Percentiles rank a stretch among this genome's conserved stretches.
phyloP scores from a whole-genome alignment of 2,888 invertebrate genomes.

The Phorcus lineatus region DNA sequence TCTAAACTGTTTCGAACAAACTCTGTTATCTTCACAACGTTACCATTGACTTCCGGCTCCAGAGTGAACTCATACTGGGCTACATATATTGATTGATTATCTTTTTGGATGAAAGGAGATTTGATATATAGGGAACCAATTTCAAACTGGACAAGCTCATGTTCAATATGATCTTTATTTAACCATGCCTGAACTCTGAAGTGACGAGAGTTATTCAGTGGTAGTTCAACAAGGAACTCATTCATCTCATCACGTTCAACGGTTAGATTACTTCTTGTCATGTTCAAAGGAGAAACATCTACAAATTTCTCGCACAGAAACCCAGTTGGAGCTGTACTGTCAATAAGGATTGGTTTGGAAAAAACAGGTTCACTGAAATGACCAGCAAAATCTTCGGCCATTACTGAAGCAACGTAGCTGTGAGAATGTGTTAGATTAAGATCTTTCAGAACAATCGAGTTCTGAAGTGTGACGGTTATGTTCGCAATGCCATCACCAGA shows the following conservation, averaged over 20 bases:
- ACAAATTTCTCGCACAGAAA: neutral
- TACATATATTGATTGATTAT: neutral
- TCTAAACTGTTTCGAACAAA: neutral
- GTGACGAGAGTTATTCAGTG: neutral
- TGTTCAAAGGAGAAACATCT: neutral
- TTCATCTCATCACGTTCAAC: neutral
- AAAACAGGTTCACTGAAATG: neutral
- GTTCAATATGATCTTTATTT: neutral
- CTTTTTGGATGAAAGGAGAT: neutral
- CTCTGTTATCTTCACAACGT: neutral
- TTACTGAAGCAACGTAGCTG: neutral
- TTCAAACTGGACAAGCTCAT: neutral
- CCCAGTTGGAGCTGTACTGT: neutral
- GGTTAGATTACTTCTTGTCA: neutral
- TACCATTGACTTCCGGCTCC: neutral
- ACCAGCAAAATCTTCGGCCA: conserved; percentile 12
- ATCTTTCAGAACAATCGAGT: neutral
- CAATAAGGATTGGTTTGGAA: neutral
- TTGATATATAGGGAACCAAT: neutral
- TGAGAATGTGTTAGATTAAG: neutral
- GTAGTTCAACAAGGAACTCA: neutral
- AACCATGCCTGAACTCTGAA: neutral
- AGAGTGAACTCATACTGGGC: neutral
- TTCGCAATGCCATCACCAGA: neutral
- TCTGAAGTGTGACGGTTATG: neutral